Conservation (phyloP, 2,797 vertebrate genomes). For the Streptopelia turtur region DNA sequence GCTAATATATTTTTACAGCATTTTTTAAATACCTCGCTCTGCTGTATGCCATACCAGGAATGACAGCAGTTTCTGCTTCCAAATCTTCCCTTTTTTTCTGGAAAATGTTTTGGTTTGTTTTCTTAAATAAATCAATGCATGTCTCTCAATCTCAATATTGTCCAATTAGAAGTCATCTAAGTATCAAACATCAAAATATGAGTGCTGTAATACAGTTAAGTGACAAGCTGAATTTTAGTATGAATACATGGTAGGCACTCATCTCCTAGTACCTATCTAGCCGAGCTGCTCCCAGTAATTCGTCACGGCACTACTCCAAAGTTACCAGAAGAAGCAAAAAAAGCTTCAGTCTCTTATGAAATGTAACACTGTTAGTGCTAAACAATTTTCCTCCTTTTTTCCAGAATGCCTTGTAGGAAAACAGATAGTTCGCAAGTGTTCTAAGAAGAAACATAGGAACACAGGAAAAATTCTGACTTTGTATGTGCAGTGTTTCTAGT, state of each 20-base stretch:
- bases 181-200: neutral
- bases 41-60: neutral
- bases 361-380: neutral
- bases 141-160: neutral
- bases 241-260: neutral
- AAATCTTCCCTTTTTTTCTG: neutral
- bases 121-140: neutral
- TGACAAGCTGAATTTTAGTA: neutral
- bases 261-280: neutral
- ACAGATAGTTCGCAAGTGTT: neutral
- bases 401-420: neutral
- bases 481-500: rapidly evolving
- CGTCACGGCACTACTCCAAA: neutral
- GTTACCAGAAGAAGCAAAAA: neutral
- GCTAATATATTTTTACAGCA: neutral
- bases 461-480: neutral
- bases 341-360: neutral
- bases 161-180: neutral
- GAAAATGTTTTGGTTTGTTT: neutral
- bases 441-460: neutral
- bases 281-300: neutral
- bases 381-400: neutral
- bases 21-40: neutral
- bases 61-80: neutral
- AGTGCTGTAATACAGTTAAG: neutral